Evolutionary conservation across 2,113 vertebrate species (phyloP).

Genomic region (Emydocephalus ijimae): DNA sequence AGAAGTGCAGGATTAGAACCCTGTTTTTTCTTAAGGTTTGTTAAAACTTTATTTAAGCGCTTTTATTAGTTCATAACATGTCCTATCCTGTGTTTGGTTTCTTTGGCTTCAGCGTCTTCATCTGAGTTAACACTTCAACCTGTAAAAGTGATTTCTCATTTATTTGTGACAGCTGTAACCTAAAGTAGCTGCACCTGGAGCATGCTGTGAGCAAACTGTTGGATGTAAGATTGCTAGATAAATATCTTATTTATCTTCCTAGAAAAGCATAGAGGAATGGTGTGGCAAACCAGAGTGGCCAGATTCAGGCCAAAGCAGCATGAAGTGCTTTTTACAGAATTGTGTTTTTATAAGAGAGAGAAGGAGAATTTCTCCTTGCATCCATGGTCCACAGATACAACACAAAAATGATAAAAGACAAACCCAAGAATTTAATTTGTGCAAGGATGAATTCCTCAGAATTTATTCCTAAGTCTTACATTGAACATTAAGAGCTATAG

Average conservation of each 20-base stretch:
- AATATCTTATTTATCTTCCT: slow-evolving; percentile 9
- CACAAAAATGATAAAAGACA: neutral
- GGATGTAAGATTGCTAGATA: neutral
- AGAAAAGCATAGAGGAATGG: neutral
- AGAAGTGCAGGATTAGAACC: too few species aligned
- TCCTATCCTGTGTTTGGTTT: accelerated
- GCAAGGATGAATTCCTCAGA: neutral
- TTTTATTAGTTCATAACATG: too few species aligned
- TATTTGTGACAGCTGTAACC: neutral
- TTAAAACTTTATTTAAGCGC: too few species aligned
- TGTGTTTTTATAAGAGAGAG: neutral
- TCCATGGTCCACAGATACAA: neutral
- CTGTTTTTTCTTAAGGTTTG: too few species aligned
- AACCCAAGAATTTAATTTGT: neutral
- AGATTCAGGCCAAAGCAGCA: neutral
- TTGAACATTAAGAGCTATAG: too few species aligned
- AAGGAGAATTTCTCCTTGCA: neutral
- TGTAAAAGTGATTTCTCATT: neutral
- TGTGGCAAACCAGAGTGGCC: neutral
- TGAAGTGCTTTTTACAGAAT: neutral
- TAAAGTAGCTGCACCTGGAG: neutral
- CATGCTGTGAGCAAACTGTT: neutral
- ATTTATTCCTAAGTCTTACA: neutral
- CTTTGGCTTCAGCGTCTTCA: neutral
- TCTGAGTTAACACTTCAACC: neutral